Conservation (phyloP, 2,797 vertebrate genomes). For the Neosalanx taihuensis region DNA sequence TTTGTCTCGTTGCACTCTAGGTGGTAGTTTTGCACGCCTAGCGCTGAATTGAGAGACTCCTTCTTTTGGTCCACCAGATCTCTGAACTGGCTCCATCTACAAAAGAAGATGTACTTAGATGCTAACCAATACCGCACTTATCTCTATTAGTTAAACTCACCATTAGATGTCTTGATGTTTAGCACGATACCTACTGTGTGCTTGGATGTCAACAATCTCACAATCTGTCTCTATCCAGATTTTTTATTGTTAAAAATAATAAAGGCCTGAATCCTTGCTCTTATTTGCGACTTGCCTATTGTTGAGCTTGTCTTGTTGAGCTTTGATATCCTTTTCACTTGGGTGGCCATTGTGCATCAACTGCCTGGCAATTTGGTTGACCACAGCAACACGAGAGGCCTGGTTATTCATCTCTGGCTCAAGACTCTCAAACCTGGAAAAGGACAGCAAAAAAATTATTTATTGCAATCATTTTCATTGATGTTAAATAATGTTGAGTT, state of each 20-base stretch:
- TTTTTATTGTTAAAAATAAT: too few relatives aligned
- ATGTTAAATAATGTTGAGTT: too few relatives aligned
- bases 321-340: constrained; percentile 92
- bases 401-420: constrained; percentile 99
- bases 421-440: constrained; percentile 88
- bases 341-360: constrained; percentile 93
- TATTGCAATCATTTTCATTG: too few relatives aligned
- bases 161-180: too few relatives aligned
- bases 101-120: constrained; percentile 5
- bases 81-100: constrained; percentile 96
- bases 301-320: constrained; percentile 97
- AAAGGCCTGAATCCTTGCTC: too few relatives aligned
- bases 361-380: constrained; percentile 96
- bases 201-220: too few relatives aligned
- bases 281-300: constrained; percentile 76
- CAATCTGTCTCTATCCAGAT: too few relatives aligned
- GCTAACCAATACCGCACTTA: too few relatives aligned
- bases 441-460: not conserved
- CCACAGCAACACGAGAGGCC: constrained; percentile 93
- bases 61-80: constrained; percentile 97
- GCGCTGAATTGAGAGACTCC: constrained; percentile 87
- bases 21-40: constrained; percentile 98
- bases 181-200: too few relatives aligned
- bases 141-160: not conserved
- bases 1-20: constrained; percentile 99